phyloP scores from a whole-genome alignment of 2,113 vertebrate species.

The Callopanchax toddi region DNA sequence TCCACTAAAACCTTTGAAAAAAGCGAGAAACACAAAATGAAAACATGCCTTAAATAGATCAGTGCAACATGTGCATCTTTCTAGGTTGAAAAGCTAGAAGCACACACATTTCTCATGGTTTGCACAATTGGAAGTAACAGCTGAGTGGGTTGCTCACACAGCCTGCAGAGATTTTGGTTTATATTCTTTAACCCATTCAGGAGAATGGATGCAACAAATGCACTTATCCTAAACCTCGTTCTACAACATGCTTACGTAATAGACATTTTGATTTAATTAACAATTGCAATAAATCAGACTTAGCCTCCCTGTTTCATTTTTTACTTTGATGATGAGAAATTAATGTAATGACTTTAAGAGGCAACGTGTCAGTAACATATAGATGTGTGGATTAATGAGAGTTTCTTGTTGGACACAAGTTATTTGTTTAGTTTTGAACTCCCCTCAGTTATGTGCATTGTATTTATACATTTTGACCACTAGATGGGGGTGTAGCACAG shows the following conservation, averaged over 20 bases:
- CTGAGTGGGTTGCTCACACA: slow-evolving; percentile 1
- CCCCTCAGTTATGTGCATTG: too few relatives aligned
- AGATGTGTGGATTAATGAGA: too few relatives aligned
- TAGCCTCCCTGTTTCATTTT: too few relatives aligned
- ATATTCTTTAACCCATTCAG: slow-evolving; percentile 1
- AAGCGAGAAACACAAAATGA: too few relatives aligned
- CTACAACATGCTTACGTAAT: neutral
- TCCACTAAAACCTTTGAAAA: too few relatives aligned
- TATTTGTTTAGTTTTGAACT: too few relatives aligned
- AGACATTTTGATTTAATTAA: neutral
- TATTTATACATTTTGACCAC: slow-evolving; percentile 54
- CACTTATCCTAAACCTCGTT: neutral
- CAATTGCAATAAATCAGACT: too few relatives aligned
- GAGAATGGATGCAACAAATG: neutral
- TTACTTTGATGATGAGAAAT: too few relatives aligned
- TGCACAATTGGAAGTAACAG: neutral
- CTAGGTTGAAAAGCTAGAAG: neutral
- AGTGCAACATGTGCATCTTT: neutral
- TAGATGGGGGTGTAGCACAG: slow-evolving; percentile 61
- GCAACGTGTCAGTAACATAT: too few relatives aligned
- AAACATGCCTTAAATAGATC: neutral
- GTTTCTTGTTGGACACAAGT: too few relatives aligned
- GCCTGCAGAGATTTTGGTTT: neutral
- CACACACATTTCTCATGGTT: neutral
- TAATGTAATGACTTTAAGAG: too few relatives aligned